These are phyloP conservation scores for Nebria brevicollis DNA, from an alignment of 2,888 invertebrate species.

Conservation along the genomic window DNA sequence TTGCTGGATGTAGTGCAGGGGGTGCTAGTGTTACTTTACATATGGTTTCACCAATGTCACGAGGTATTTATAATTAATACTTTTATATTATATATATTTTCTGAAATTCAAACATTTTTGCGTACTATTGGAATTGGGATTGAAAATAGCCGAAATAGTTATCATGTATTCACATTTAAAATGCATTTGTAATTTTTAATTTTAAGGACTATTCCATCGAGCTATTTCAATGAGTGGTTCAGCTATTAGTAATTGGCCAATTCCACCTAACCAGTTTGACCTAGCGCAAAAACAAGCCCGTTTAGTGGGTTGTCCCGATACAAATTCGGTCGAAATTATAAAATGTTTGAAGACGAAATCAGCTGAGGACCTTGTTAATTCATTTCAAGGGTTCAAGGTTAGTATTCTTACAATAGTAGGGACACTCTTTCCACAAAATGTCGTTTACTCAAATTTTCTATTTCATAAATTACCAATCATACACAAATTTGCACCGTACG, in stretches of 20 bases:
- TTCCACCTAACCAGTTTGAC: conserved; percentile 65
- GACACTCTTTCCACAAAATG: too few relatives aligned
- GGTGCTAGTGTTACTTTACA: conserved; percentile 62
- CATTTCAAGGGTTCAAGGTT: conserved; percentile 64
- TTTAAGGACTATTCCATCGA: conserved; percentile 74
- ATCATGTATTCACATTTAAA: too few relatives aligned
- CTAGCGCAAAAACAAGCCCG: conserved; percentile 73
- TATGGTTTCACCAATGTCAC: conserved; percentile 74
- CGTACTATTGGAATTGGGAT: too few relatives aligned
- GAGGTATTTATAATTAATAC: conserved; percentile 58
- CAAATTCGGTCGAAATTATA: conserved; percentile 66
- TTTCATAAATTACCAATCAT: too few relatives aligned
- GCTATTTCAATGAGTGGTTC: conserved; percentile 77
- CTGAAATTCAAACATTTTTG: too few relatives aligned
- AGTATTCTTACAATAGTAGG: conserved; percentile 47
- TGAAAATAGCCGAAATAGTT: too few relatives aligned
- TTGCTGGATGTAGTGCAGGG: conserved; percentile 70
- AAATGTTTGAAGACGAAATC: conserved; percentile 69
- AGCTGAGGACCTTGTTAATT: conserved; percentile 65
- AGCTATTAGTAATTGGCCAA: conserved; percentile 65
- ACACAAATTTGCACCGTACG: too few relatives aligned
- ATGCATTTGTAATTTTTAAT: conserved; percentile 12
- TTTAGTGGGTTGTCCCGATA: conserved; percentile 69
- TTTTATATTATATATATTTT: too few relatives aligned
- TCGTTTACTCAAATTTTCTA: too few relatives aligned